phyloP scores from a whole-genome alignment of 2,797 vertebrate species.

The Pipistrellus nathusii region DNA sequence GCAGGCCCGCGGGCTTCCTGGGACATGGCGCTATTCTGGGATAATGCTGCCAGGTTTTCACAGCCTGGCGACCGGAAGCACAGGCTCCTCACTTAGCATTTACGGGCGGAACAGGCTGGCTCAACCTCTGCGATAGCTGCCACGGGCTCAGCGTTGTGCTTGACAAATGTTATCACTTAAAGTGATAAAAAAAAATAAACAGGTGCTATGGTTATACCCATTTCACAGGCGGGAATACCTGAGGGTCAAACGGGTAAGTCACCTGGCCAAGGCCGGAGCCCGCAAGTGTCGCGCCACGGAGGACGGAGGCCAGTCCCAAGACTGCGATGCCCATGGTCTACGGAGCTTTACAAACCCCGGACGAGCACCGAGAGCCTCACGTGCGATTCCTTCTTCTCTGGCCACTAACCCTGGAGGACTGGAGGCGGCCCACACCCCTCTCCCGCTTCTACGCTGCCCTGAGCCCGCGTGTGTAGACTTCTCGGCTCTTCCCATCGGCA shows the following conservation, averaged over 20 bases:
- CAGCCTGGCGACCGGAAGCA: not conserved
- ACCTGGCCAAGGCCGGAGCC: not conserved
- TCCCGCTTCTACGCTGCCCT: not conserved
- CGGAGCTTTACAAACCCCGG: not conserved
- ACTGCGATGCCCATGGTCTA: no score
- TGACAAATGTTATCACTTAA: not conserved
- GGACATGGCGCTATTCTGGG: not conserved
- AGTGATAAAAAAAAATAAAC: not conserved
- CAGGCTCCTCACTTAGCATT: not conserved
- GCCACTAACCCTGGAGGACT: not conserved
- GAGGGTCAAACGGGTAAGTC: not conserved
- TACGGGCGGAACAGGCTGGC: not conserved
- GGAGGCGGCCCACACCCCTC: not conserved
- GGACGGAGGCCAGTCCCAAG: not conserved
- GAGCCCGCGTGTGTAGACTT: rapidly evolving
- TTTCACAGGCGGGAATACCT: not conserved
- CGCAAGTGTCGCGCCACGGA: not conserved
- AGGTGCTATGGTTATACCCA: not conserved
- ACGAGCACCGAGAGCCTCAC: not conserved
- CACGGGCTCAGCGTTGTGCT: not conserved
- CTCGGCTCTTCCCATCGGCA: rapidly evolving
- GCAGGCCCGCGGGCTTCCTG: rapidly evolving
- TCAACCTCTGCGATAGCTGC: not conserved
- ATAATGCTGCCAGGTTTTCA: not conserved
- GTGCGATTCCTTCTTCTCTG: no score